Percentiles rank a stretch among this genome's conserved stretches.
Conservation (phyloP, 2,113 vertebrate genomes). For the Gyps fulvus region DNA sequence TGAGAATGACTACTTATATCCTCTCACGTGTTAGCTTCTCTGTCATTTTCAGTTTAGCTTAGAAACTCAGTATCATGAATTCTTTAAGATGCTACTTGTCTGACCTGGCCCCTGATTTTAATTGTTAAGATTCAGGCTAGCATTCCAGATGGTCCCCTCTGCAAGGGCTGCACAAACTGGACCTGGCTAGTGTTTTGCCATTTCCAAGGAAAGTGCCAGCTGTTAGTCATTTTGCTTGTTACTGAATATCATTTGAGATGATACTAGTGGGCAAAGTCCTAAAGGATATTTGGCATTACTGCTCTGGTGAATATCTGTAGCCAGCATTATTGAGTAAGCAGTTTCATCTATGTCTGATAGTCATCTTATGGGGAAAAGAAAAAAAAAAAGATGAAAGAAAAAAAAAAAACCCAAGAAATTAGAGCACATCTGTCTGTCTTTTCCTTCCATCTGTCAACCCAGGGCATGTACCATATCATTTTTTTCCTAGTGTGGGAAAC, state of each 20-base stretch:
- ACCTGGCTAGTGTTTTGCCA: background rate
- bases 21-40: background rate
- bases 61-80: constrained; percentile 45
- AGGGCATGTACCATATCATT: background rate
- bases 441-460: constrained; percentile 61
- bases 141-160: constrained; percentile 36
- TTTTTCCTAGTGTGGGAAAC: constrained; percentile 1
- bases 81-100: constrained; percentile 26
- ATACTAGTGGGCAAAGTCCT: constrained; percentile 22
- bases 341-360: background rate
- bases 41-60: constrained; percentile 45
- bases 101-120: constrained; percentile 39
- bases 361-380: background rate
- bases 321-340: background rate
- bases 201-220: constrained; percentile 24
- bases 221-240: constrained; percentile 30
- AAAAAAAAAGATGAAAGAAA: background rate
- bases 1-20: background rate
- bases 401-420: constrained; percentile 14
- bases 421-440: constrained; percentile 60
- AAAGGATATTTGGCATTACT: constrained; percentile 26
- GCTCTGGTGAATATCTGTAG: background rate
- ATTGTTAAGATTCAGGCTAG: constrained; percentile 30
- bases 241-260: background rate
- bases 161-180: background rate